Evolutionary conservation across 2,888 invertebrate species (phyloP), one percentile per base, ranked within the genome.

Genomic region (Cephus rjabovi): DNA sequence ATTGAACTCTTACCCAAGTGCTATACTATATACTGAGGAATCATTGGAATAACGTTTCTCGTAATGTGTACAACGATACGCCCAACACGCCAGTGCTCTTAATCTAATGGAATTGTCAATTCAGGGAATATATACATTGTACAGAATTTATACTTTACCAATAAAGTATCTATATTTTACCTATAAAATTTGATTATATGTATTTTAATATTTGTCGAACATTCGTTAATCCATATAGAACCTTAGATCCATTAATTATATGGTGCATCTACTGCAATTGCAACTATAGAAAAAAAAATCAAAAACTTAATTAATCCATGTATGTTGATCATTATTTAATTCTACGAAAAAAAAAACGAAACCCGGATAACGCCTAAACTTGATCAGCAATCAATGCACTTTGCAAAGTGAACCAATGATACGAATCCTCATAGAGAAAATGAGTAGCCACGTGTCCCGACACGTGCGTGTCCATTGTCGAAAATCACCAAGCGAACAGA

Each of bases 111-210:
- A 87, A 85, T 83, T 83, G 80, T 84, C 86, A 84, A 87, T 86
- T 88, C 87, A 87, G 87, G 87, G 85, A 88, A 84, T 86, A 76
- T 78, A 86, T 81, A 83, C 80, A 86, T 88, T 89, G 89, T 89
- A 89, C 87, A 89, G 86, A 88, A 88, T 87, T 87, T 89, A 87
- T 87, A 87, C 83, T 85, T 87, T 86, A 87, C 85, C 85, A 91
- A 90, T 90, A 90, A 91, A 90, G 79, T 81, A 88, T 56, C 56
- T 56, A 56, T 90, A 91, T 90, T 90, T 89, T 90, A 88, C 81
- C 83, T 86, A 86, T 74, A 79, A 81, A 81, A 40, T 12, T 31
- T 75, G n/a, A 69, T 73, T 73, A 75, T 73, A 30, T 35, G 31
- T 34, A 30, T 71, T 73, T 31, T 69, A 3, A 35, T 35, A 12